Evolutionary conservation across 2,888 invertebrate species (phyloP).

Genomic region (Philonicus albiceps): DNA sequence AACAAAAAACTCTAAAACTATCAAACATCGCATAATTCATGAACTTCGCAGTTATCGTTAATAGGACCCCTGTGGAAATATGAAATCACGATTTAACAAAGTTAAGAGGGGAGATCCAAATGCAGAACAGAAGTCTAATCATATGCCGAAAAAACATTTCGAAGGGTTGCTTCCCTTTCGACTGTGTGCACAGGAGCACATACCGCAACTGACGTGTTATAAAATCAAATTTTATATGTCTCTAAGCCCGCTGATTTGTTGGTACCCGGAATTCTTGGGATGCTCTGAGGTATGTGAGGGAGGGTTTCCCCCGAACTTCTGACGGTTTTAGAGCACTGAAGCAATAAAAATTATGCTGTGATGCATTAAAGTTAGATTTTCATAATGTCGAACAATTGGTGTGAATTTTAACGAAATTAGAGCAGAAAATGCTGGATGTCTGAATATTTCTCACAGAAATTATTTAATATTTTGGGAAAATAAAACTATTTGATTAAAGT

Average conservation of each 20-base stretch:
- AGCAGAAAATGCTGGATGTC: not conserved
- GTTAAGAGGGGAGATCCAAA: not conserved
- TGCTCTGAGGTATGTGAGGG: not conserved
- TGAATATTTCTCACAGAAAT: not conserved
- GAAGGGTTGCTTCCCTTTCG: constrained; percentile 4
- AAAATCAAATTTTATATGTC: constrained; percentile 13
- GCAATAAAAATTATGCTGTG: not conserved
- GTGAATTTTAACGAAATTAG: not conserved
- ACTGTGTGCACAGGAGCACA: not conserved
- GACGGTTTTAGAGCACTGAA: not conserved
- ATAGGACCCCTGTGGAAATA: not conserved
- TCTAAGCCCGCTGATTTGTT: constrained; percentile 4
- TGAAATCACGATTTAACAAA: not conserved
- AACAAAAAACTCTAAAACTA: not conserved
- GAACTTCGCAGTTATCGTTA: not conserved
- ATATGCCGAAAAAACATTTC: not conserved
- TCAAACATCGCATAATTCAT: not conserved
- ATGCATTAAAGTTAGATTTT: not conserved
- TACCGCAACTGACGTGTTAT: not conserved
- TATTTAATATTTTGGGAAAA: no score
- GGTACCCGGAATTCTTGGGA: not conserved
- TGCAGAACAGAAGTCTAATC: not conserved
- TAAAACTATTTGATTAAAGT: no score
- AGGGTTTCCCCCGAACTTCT: not conserved
- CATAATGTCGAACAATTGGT: not conserved